Evolutionary conservation across 2,113 vertebrate species (phyloP).

Genomic region (Hypomesus transpacificus): DNA sequence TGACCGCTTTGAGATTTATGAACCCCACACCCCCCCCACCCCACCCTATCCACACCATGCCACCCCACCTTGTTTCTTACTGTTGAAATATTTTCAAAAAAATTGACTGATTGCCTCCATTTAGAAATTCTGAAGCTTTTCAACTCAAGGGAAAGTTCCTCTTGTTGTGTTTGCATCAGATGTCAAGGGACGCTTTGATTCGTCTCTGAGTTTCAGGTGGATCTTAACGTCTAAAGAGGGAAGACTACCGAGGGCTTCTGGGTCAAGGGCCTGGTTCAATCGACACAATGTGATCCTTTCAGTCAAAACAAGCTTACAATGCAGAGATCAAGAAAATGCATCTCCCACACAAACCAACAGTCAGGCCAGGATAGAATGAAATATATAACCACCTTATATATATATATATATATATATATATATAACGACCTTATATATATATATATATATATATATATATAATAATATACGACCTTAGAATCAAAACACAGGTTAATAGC

Average conservation of each 20-base stretch:
- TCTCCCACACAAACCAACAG: too few species aligned
- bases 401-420: too few species aligned
- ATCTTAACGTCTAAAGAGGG: neutral
- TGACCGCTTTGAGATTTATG: slow-evolving; percentile 16
- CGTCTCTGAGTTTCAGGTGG: too few species aligned
- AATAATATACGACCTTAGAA: too few species aligned
- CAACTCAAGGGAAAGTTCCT: neutral
- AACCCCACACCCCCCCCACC: too few species aligned
- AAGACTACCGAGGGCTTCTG: neutral
- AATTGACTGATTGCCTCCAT: neutral
- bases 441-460: too few species aligned
- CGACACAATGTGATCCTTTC: neutral
- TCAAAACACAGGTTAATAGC: too few species aligned
- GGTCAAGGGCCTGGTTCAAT: neutral
- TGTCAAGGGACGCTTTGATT: neutral
- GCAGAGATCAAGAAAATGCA: neutral
- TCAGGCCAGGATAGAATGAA: too few species aligned
- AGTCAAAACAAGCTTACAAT: neutral
- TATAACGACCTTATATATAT: too few species aligned
- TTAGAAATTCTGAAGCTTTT: neutral
- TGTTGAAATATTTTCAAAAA: slow-evolving; percentile 10
- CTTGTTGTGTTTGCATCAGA: neutral
- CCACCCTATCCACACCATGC: neutral
- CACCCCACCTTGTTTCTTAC: neutral
- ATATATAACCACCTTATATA: too few species aligned